Base-by-base conservation (phyloP, 1,140 invertebrate genomes). In the Aphaenogaster ashmeadi region DNA sequence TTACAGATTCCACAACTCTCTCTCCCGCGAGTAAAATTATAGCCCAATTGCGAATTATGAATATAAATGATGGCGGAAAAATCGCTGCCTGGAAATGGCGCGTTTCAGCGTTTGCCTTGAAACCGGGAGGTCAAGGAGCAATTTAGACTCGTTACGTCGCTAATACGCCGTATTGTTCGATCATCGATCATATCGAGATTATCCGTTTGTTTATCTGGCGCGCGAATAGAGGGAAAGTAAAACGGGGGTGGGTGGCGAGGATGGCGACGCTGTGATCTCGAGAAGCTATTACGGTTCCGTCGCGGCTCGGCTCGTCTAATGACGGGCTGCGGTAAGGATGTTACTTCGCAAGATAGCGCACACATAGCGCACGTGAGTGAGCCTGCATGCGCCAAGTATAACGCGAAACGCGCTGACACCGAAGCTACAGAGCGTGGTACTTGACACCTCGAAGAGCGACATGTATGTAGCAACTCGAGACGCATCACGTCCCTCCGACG, bases 401-500 rank as follows among this genome's bases (percentile, higher is more conserved):
- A 80, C 18, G 27, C 11, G 78, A 80, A 52, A 67, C 47, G 47
- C 56, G 41, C 47, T 50, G 62, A 80, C 44, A 67, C 64, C 50
- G n/a, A 41, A 21, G 36, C 38, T 41, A 9, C 62, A n/a, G 27
- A 27, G n/a, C 13, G 4, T 67, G 62, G 33, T 27, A 54, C 47
- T 27, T 52, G 64, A 81, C 64, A 56, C 64, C 78, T 47, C 44
- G 77, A 66, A 33, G 52, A 54, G 13, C 78, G 77, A 54, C 75
- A 33, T 66, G 47, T 62, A 15, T 80, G 78, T 27, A 54, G 13
- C 27, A 47, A 67, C 33, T n/a, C 38, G 64, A 56, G 44, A 56
- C 13, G 21, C 78, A n/a, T 33, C 64, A 47, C 64, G 64, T 41
- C 44, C 38, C 5, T 41, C 64, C 41, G 38, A 44, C 3, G 21